These are phyloP conservation scores for Catalaphyllia jardinei DNA, from an alignment of 64 coral and sea anemone genomes.

Conservation along the genomic window DNA sequence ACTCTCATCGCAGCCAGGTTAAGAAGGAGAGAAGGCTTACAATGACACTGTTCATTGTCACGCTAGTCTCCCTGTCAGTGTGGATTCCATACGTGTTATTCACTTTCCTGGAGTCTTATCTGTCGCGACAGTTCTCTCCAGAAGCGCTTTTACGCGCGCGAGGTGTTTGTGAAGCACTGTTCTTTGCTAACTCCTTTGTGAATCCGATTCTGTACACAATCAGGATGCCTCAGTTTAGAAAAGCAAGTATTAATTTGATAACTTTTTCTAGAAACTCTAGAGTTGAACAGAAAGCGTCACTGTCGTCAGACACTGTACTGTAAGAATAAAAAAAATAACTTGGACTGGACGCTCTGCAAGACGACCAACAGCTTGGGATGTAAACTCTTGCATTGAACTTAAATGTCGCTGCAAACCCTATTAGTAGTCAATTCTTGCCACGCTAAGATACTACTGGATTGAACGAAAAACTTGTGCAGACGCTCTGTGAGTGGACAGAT, in stretches of 20 bases:
- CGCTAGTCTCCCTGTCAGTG: background rate
- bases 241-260: background rate
- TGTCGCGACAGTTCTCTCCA: background rate
- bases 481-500: no score
- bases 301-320: no score
- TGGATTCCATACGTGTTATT: conserved; percentile 32
- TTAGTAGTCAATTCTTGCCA: no score
- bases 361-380: no score
- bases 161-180: background rate
- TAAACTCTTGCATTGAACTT: no score
- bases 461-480: no score
- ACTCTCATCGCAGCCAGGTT: background rate
- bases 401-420: no score
- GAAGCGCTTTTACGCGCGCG: background rate
- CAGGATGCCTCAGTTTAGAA: conserved; percentile 21
- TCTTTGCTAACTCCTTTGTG: conserved; percentile 37
- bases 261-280: background rate
- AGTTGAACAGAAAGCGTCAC: background rate
- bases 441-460: no score
- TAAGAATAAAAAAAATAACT: no score
- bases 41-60: conserved; percentile 27
- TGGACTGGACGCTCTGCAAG: no score
- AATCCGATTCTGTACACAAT: conserved; percentile 36
- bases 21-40: conserved; percentile 20
- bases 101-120: background rate